A percentile compares a stretch with the other conserved stretches of the same genome.
Conservation (phyloP, 2,888 invertebrate genomes). For the Orthonychiurus folsomi region DNA sequence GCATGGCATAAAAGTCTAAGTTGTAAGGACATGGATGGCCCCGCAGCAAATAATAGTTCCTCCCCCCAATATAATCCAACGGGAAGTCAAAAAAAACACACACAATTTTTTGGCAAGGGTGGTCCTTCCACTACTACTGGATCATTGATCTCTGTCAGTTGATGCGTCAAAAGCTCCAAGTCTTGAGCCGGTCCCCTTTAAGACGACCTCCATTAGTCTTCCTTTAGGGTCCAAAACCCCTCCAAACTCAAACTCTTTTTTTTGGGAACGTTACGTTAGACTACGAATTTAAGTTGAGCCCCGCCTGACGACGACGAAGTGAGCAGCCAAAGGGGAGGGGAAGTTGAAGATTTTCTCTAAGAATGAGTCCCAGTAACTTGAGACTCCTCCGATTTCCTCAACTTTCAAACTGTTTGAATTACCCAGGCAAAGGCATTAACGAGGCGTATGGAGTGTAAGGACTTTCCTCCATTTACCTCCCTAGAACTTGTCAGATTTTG, state of each 20-base stretch:
- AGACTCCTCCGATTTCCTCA: background rate
- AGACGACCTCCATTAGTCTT: slow-evolving; percentile 1
- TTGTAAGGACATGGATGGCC: background rate
- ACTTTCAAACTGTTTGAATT: background rate
- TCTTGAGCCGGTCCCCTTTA: background rate
- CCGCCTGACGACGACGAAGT: no score
- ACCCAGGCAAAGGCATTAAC: background rate
- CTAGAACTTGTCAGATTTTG: background rate
- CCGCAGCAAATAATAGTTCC: background rate
- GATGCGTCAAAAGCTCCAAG: background rate
- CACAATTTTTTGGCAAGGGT: background rate
- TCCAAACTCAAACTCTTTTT: background rate
- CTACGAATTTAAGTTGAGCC: no score
- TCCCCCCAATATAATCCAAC: background rate
- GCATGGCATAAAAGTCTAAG: no score
- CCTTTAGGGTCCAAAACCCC: background rate
- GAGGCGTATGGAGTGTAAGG: background rate
- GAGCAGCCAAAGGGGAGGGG: no score
- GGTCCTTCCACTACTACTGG: background rate
- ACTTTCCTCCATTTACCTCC: slow-evolving; percentile 1
- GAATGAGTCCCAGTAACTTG: no score
- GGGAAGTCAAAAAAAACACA: background rate
- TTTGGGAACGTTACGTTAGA: background rate
- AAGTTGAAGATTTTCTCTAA: no score
- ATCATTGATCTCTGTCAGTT: slow-evolving; percentile 1